phyloP scores from a whole-genome alignment of 2,113 vertebrate species.

The Caranx melampygus region DNA sequence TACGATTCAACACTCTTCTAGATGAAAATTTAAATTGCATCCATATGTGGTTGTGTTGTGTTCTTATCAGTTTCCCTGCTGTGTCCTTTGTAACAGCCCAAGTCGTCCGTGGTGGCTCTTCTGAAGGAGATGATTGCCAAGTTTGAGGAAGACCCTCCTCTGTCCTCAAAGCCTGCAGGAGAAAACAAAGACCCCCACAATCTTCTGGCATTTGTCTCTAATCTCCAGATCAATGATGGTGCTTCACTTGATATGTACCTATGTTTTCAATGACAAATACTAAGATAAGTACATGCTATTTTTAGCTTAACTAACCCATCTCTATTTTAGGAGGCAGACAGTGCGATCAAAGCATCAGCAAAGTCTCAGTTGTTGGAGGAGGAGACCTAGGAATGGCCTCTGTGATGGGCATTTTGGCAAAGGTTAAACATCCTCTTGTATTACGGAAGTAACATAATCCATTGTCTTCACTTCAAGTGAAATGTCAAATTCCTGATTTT shows the following conservation, averaged over 20 bases:
- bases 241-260: constrained; percentile 1
- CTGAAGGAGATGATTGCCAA: constrained; percentile 92
- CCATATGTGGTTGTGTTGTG: rapidly evolving
- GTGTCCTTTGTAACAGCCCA: constrained; percentile 84
- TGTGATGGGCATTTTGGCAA: constrained; percentile 91
- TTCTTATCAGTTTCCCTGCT: background rate
- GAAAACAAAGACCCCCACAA: constrained; percentile 85
- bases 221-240: constrained; percentile 89
- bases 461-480: background rate
- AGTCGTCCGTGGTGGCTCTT: constrained; percentile 87
- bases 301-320: background rate
- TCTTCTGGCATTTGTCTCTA: constrained; percentile 89
- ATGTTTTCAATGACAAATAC: background rate
- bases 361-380: constrained; percentile 93
- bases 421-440: constrained; percentile 77
- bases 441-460: background rate
- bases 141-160: constrained; percentile 94
- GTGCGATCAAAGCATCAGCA: constrained; percentile 74
- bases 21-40: background rate
- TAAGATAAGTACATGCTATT: background rate
- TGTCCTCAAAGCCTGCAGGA: constrained; percentile 83
- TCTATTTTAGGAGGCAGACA: constrained; percentile 67
- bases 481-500: no score
- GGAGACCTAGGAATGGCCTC: constrained; percentile 94
- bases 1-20: constrained; percentile 72